A percentile compares a stretch with the other conserved stretches of the same genome.
phyloP scores from a whole-genome alignment of 1,140 invertebrate genomes.

The Reticulitermes speratus region DNA sequence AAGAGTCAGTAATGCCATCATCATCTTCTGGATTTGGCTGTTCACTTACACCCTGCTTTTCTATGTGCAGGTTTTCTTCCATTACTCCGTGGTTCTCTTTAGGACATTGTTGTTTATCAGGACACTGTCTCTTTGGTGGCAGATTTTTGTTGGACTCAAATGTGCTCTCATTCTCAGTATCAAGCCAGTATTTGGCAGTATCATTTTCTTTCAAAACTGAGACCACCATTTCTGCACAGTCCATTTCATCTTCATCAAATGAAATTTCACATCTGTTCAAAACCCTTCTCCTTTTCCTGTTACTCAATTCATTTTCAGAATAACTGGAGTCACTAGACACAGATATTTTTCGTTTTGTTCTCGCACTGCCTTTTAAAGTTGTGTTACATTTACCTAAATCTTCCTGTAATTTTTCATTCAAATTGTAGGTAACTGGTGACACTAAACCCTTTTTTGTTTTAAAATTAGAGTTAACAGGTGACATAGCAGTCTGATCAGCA shows the following conservation, averaged over 20 bases:
- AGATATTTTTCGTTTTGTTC: neutral
- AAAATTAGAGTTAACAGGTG: neutral
- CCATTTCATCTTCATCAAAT: neutral
- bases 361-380: neutral
- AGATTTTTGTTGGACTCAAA: neutral
- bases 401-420: neutral
- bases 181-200: too few relatives aligned
- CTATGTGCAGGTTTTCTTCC: neutral
- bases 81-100: neutral
- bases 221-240: neutral
- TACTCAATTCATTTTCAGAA: neutral
- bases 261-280: neutral
- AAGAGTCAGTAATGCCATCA: conserved; percentile 26
- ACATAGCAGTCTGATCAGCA: neutral
- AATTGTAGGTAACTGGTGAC: neutral
- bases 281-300: neutral
- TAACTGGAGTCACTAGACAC: neutral
- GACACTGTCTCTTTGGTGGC: neutral
- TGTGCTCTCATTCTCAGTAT: too few relatives aligned
- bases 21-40: neutral
- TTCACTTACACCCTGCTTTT: neutral
- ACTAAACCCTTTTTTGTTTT: conserved; percentile 2
- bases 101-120: neutral
- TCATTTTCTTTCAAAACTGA: neutral
- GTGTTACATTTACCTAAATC: neutral